Evolutionary conservation across 2,888 invertebrate species (phyloP), one percentile per base, ranked within the genome.

Genomic region (Caradrina clavipalpis): DNA sequence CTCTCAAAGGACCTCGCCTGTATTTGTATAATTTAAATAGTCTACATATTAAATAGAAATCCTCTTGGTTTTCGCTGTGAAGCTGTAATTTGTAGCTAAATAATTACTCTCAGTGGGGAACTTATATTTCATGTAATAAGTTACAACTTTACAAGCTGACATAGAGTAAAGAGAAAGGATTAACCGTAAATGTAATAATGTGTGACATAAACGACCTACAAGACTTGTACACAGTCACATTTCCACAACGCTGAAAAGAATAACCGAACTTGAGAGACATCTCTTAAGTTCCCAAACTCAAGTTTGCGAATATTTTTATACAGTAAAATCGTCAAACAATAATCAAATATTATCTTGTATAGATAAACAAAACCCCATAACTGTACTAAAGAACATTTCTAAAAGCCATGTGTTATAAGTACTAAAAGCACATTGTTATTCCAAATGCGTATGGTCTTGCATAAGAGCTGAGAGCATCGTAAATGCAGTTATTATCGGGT

Each of bases 401-500:
- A 59, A 72, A 76, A 75, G 54, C 56, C 62, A 51, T 60, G 76
- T 59, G 62, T 62, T 26, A 74, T 35, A 39, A 13, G 39, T 13
- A 13, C 39, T 62, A 69, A 76, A 59, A 62, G 49, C 42, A 59
- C 61, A 80, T 81, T 80, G 69, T 76, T 79, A 75, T 75, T 80
- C 76, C 49, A 76, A 63, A 75, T 22, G 58, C 78, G 58, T 72
- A 60, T 58, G 47, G 42, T 58, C 76, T 73, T 82, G 69, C 71
- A 57, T 69, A 82, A 63, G 62, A 75, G 69, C 45, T 61, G 62
- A 65, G 56, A 68, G 56, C 53, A 22, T 81, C 67, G 55, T 76
- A 68, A 81, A 82, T 59, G 76, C 62, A 72, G 64, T 69, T 59
- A 63, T 80, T 82, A 82, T 82, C 70, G 58, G 22, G 42, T 65